A percentile compares a stretch with the other conserved stretches of the same genome.
These are phyloP conservation scores for Mormyrus lacerda DNA, from an alignment of 2,113 vertebrate genomes.

Conservation along the genomic window DNA sequence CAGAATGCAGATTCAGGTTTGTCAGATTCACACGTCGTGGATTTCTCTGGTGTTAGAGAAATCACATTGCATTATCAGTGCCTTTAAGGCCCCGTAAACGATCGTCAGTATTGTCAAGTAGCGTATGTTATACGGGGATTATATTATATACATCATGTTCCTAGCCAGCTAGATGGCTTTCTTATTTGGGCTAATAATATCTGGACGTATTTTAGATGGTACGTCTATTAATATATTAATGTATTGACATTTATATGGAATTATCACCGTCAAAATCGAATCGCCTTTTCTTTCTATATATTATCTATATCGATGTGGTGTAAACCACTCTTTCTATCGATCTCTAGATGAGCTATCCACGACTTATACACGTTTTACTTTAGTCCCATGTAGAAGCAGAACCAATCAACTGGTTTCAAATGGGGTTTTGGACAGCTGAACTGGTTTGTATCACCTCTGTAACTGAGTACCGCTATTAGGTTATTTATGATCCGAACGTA, in stretches of 20 bases:
- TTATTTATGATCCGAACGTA: background rate
- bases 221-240: background rate
- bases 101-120: background rate
- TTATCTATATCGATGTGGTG: background rate
- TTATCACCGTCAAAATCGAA: background rate
- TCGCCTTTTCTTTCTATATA: background rate
- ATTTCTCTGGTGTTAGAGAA: background rate
- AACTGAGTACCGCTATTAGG: background rate
- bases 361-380: background rate
- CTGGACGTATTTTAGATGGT: background rate
- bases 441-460: background rate
- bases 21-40: background rate
- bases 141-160: background rate
- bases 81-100: background rate
- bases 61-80: background rate
- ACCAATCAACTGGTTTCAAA: conserved; percentile 1
- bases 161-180: background rate
- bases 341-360: background rate
- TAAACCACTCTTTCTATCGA: background rate
- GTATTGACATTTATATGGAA: background rate
- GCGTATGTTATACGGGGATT: background rate
- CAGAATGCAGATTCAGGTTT: background rate
- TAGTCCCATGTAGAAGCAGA: background rate
- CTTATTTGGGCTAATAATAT: background rate
- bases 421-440: conserved; percentile 5